phyloP scores from a whole-genome alignment of 2,797 vertebrate species.

The Molothrus aeneus region DNA sequence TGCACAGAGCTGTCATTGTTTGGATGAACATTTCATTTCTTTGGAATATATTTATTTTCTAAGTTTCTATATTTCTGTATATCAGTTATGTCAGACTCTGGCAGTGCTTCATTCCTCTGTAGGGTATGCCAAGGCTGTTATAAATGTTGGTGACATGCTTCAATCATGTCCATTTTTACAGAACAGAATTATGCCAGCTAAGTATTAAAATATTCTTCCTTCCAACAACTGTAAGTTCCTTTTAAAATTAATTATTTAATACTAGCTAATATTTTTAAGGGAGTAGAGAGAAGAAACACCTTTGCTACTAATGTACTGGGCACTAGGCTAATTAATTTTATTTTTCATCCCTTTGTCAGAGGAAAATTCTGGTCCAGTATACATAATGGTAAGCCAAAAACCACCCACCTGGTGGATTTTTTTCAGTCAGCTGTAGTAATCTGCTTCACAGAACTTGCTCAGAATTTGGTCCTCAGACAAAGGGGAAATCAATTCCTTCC shows the following conservation, averaged over 20 bases:
- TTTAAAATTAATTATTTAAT: not conserved
- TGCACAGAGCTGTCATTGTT: not conserved
- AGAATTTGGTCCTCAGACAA: not conserved
- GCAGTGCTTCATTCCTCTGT: not conserved
- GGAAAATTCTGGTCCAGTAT: not conserved
- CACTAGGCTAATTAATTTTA: not conserved
- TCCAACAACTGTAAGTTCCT: not conserved
- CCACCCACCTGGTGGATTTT: fast-evolving
- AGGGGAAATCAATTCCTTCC: not conserved
- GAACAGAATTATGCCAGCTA: not conserved
- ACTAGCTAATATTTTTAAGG: not conserved
- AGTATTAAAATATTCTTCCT: not conserved
- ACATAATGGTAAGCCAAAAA: not conserved
- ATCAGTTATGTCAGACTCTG: not conserved
- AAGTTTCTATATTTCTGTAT: not conserved
- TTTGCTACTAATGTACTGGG: not conserved
- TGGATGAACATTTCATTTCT: not conserved
- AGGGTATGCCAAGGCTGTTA: not conserved
- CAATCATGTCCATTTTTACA: not conserved
- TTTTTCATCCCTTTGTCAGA: not conserved
- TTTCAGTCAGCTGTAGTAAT: not conserved
- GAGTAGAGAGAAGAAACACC: not conserved
- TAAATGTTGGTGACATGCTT: not conserved
- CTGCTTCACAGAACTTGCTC: not conserved
- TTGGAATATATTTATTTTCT: not conserved